Percentiles rank a stretch among this genome's conserved stretches.
phyloP scores from a whole-genome alignment of 2,797 vertebrate species.

The Sylvia borin region DNA sequence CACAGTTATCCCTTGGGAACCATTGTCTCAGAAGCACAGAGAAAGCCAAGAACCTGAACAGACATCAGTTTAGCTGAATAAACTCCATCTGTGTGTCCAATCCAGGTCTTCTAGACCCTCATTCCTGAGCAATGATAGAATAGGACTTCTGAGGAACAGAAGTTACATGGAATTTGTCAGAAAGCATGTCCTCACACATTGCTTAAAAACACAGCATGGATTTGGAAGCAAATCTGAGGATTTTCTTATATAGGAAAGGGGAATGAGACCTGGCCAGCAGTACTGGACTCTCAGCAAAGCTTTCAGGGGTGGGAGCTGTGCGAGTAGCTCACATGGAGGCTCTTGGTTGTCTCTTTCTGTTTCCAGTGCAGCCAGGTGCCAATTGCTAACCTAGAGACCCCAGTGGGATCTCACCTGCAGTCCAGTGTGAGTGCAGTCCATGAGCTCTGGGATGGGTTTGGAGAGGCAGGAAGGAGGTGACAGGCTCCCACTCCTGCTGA shows the following conservation, averaged over 20 bases:
- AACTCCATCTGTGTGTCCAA: background rate
- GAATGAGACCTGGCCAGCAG: background rate
- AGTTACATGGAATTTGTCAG: background rate
- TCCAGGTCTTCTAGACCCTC: background rate
- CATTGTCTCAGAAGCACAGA: background rate
- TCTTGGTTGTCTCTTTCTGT: background rate
- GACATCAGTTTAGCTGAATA: background rate
- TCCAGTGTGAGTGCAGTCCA: accelerated
- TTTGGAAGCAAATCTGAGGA: background rate
- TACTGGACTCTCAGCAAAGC: background rate
- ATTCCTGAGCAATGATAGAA: background rate
- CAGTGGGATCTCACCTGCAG: accelerated
- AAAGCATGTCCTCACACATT: background rate
- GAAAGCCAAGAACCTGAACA: background rate
- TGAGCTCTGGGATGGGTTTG: background rate
- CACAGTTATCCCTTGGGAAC: background rate
- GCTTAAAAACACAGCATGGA: background rate
- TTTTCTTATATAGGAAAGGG: background rate
- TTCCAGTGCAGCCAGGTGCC: background rate
- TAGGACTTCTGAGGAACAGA: background rate
- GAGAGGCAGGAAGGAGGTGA: background rate
- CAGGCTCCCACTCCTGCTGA: background rate
- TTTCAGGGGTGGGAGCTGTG: background rate
- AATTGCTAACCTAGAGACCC: background rate
- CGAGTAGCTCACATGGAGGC: background rate